Evolutionary conservation across 2,797 vertebrate genomes (phyloP).

Genomic region (Chelon auratus): DNA sequence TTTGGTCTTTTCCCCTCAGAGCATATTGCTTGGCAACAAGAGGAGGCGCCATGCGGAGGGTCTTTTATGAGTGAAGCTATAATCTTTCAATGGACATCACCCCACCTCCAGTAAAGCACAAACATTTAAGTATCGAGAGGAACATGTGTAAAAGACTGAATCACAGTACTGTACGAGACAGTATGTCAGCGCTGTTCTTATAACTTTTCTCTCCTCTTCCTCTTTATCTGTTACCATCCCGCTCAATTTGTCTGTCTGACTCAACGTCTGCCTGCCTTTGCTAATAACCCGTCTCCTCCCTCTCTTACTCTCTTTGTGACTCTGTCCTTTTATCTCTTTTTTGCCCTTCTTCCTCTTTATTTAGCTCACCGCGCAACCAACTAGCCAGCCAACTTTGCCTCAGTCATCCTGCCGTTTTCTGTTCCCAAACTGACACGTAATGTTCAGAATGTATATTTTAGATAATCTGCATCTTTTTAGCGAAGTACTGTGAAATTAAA

Average conservation of each 20-base stretch:
- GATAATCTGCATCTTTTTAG: conserved; percentile 54
- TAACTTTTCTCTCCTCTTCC: conserved; percentile 41
- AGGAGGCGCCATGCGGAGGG: conserved; percentile 69
- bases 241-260: conserved; percentile 54
- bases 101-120: conserved; percentile 80
- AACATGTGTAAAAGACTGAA: conserved; percentile 64
- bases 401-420: conserved; percentile 40
- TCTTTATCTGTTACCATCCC: conserved; percentile 52
- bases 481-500: conserved; percentile 58
- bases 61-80: conserved; percentile 67
- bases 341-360: conserved; percentile 26
- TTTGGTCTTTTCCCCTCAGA: conserved; percentile 68
- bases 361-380: conserved; percentile 55
- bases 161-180: conserved; percentile 52
- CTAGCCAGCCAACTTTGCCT: conserved; percentile 62
- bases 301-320: conserved; percentile 30
- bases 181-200: conserved; percentile 53
- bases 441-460: conserved; percentile 58
- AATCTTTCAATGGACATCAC: conserved; percentile 77
- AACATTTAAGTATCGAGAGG: conserved; percentile 72
- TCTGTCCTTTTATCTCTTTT: conserved; percentile 34
- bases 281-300: conserved; percentile 48
- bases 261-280: conserved; percentile 56
- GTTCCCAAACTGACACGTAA: conserved; percentile 34
- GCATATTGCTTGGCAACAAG: conserved; percentile 77